A percentile compares a stretch with the other conserved stretches of the same genome.
phyloP scores from a whole-genome alignment of 2,888 invertebrate species.

The Agonum fuliginosum region DNA sequence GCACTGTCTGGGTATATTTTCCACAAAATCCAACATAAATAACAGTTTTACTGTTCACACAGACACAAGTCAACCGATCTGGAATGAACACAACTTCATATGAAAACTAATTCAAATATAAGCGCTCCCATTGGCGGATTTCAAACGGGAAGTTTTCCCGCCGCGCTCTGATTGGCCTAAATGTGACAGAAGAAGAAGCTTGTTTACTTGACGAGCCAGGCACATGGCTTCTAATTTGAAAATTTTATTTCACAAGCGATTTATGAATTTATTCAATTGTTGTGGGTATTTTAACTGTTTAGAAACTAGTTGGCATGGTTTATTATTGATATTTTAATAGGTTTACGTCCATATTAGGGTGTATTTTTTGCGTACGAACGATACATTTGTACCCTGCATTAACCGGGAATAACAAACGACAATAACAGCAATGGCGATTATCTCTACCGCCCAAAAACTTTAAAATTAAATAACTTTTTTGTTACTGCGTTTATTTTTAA shows the following conservation, averaged over 20 bases:
- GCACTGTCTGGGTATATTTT: conserved; percentile 81
- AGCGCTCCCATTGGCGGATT: conserved; percentile 68
- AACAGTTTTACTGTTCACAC: conserved; percentile 71
- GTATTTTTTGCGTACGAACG: too few relatives aligned
- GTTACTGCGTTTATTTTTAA: not conserved
- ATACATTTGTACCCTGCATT: not conserved
- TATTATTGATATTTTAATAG: too few relatives aligned
- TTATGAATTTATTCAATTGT: not conserved
- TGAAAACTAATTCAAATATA: conserved; percentile 74
- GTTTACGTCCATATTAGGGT: too few relatives aligned
- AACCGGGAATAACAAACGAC: not conserved
- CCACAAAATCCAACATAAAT: conserved; percentile 82
- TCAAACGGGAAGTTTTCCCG: conserved; percentile 71
- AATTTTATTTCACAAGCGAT: conserved; percentile 10
- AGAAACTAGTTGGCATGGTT: too few relatives aligned
- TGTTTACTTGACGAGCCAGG: conserved; percentile 42
- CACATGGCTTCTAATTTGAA: conserved; percentile 46
- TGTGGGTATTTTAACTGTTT: too few relatives aligned
- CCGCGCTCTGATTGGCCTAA: conserved; percentile 69
- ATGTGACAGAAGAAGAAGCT: conserved; percentile 51
- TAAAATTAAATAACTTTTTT: not conserved
- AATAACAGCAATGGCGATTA: not conserved
- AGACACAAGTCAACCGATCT: conserved; percentile 72
- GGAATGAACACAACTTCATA: conserved; percentile 66
- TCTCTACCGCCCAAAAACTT: not conserved